These are phyloP conservation scores for Bellardia pandia DNA, from an alignment of 2,888 invertebrate genomes.

Conservation along the genomic window DNA sequence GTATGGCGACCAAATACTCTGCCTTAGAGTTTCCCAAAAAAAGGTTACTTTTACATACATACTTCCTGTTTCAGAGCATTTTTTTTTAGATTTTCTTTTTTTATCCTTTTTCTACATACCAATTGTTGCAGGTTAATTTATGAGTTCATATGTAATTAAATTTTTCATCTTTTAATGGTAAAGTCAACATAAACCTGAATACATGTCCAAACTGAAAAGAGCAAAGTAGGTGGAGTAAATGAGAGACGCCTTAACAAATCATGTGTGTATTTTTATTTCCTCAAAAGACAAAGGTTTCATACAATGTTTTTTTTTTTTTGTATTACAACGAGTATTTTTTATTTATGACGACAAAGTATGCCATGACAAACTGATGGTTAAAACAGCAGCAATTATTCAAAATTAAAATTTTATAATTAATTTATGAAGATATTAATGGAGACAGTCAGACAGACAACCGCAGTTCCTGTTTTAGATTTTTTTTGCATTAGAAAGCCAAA, in stretches of 20 bases:
- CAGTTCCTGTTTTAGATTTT: slow-evolving; percentile 15
- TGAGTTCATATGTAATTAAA: slow-evolving; percentile 77
- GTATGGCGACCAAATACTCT: neutral
- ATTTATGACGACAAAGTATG: slow-evolving; percentile 50
- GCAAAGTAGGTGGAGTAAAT: neutral
- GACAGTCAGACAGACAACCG: neutral
- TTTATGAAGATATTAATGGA: slow-evolving; percentile 56
- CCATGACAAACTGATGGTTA: slow-evolving; percentile 60
- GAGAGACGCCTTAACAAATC: slow-evolving; percentile 52
- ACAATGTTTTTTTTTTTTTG: slow-evolving; percentile 5
- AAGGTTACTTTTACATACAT: slow-evolving; percentile 12
- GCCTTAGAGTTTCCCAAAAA: neutral
- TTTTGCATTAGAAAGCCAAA: neutral
- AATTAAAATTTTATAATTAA: slow-evolving; percentile 74
- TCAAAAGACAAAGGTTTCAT: slow-evolving; percentile 48
- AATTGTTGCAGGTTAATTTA: slow-evolving; percentile 75
- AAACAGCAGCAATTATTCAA: slow-evolving; percentile 71
- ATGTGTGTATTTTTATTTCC: slow-evolving; percentile 53
- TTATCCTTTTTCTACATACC: slow-evolving; percentile 8
- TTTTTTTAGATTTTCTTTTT: neutral
- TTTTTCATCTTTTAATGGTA: slow-evolving; percentile 72
- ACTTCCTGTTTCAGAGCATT: slow-evolving; percentile 51
- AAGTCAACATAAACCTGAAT: slow-evolving; percentile 13
- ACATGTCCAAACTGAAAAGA: neutral
- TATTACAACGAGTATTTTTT: neutral